Evolutionary conservation across 2,888 invertebrate species (phyloP).

Genomic region (Agrotis exclamationis): DNA sequence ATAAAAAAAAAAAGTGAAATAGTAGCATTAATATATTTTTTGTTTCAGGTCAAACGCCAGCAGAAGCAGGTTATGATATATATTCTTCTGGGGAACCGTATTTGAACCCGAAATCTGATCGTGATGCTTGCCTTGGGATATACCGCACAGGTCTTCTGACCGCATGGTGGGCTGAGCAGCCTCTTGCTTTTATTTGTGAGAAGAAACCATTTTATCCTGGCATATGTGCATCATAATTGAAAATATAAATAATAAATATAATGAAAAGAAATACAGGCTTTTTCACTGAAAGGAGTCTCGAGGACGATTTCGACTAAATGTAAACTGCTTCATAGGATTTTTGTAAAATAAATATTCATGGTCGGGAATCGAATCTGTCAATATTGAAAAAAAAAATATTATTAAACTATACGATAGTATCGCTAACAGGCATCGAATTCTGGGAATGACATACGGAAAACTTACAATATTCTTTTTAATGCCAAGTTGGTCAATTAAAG

Average conservation of each 20-base stretch:
- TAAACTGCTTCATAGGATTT: too few species aligned
- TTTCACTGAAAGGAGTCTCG: too few species aligned
- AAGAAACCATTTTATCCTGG: constrained; percentile 41
- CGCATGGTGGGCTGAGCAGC: constrained; percentile 68
- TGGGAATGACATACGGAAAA: too few species aligned
- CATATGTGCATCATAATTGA: constrained; percentile 14
- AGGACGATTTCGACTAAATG: too few species aligned
- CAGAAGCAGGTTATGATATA: constrained; percentile 71
- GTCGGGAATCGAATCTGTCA: too few species aligned
- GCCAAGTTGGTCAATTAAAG: too few species aligned
- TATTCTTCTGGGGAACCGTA: constrained; percentile 72
- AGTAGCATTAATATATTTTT: not conserved
- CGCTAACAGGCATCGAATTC: too few species aligned
- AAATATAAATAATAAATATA: not conserved
- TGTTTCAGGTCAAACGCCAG: constrained; percentile 70
- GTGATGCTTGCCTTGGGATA: constrained; percentile 70
- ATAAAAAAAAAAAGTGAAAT: not conserved
- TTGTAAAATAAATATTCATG: too few species aligned
- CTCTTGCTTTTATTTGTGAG: constrained; percentile 51
- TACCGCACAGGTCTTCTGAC: constrained; percentile 66
- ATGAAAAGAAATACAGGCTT: too few species aligned
- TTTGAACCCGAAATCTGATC: not conserved
- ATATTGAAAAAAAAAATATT: too few species aligned
- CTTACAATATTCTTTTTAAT: too few species aligned
- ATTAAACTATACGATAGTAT: too few species aligned